A percentile compares a stretch with the other conserved stretches of the same genome.
phyloP scores from a whole-genome alignment of 2,113 vertebrate species.

The Pheucticus melanocephalus region DNA sequence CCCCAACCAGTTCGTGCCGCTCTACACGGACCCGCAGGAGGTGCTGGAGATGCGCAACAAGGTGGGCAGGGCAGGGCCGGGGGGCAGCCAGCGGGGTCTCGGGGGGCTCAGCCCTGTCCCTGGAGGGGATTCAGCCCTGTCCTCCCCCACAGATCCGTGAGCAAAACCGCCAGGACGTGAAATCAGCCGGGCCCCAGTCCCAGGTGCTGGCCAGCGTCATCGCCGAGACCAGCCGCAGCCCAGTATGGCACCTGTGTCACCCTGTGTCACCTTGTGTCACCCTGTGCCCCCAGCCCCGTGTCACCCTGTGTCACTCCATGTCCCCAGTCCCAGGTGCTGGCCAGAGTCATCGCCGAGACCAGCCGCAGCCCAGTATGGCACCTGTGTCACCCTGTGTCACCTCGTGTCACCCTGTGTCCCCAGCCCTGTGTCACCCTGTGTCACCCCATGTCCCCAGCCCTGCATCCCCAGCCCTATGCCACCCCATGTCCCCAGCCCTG shows the following conservation, averaged over 20 bases:
- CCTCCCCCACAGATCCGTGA: slow-evolving; percentile 82
- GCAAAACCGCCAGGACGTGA: slow-evolving; percentile 95
- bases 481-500: no score
- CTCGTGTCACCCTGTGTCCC: no score
- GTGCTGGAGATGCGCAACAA: slow-evolving; percentile 97
- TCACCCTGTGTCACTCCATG: background rate
- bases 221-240: slow-evolving; percentile 84
- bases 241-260: slow-evolving; percentile 68
- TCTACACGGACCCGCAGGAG: slow-evolving; percentile 95
- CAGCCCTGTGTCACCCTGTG: no score
- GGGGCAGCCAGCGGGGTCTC: background rate
- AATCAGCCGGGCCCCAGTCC: slow-evolving; percentile 93
- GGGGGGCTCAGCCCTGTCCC: background rate
- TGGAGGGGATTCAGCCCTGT: background rate
- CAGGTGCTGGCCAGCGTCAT: slow-evolving; percentile 92
- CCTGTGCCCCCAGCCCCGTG: rapidly evolving
- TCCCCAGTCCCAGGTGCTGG: slow-evolving; percentile 89
- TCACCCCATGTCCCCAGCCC: no score
- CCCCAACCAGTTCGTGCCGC: slow-evolving; percentile 96
- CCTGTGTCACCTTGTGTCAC: no score
- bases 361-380: slow-evolving; percentile 83
- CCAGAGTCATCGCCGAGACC: slow-evolving; percentile 86
- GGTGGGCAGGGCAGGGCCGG: slow-evolving; percentile 59
- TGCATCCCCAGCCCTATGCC: background rate
- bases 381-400: background rate